Evolutionary conservation across 2,888 invertebrate genomes (phyloP).

Genomic region (Cylindroiulus punctatus): DNA sequence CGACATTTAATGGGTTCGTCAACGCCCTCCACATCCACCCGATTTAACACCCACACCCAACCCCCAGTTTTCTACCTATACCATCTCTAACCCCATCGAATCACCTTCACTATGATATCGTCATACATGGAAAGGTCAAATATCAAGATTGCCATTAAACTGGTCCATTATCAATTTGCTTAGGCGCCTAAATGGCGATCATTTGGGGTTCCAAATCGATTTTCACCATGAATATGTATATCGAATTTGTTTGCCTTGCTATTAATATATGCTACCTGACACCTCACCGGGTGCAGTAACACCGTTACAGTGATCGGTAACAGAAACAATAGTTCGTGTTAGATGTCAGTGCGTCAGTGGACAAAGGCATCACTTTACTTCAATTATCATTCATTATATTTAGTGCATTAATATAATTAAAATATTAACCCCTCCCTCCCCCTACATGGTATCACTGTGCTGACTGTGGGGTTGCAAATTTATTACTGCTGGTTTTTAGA

Average conservation of each 20-base stretch:
- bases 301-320: not conserved
- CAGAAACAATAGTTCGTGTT: not conserved
- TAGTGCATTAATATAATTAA: no score
- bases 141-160: conserved; percentile 37
- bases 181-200: not conserved
- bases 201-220: not conserved
- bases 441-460: no score
- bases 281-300: no score
- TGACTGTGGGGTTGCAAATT: no score
- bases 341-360: not conserved
- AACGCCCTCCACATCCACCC: not conserved
- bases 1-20: conserved; percentile 40
- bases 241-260: not conserved
- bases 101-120: not conserved
- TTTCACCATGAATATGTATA: not conserved
- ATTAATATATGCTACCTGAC: not conserved
- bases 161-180: conserved; percentile 16
- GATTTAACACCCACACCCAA: not conserved
- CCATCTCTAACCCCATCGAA: not conserved
- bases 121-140: not conserved
- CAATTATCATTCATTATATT: no score
- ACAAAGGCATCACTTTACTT: no score
- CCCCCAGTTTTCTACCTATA: not conserved
- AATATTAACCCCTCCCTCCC: no score
- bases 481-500: no score